Evolutionary conservation across 2,888 invertebrate genomes (phyloP).

Genomic region (Drosophila falleni): DNA sequence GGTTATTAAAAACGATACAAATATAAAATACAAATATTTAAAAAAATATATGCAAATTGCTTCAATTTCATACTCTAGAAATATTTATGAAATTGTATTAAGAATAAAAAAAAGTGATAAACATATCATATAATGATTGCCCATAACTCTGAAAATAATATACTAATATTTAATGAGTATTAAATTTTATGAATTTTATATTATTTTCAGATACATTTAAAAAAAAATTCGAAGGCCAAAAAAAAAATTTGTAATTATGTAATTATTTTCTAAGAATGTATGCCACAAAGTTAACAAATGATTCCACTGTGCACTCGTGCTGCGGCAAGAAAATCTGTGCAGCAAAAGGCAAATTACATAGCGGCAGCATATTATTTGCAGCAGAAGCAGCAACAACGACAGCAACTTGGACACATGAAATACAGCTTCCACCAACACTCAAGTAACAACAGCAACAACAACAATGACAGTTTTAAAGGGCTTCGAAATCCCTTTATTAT

Average conservation of each 20-base stretch:
- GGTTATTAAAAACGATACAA: no score
- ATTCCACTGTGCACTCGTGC: constrained; percentile 41
- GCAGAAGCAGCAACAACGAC: constrained; percentile 40
- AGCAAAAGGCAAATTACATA: constrained; percentile 66
- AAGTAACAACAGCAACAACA: constrained; percentile 13
- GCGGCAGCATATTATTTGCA: constrained; percentile 72
- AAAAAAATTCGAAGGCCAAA: not conserved
- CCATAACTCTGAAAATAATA: no score
- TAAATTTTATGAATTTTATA: no score
- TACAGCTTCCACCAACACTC: constrained; percentile 31
- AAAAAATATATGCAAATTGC: no score
- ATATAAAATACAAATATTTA: no score
- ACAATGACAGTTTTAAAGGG: constrained; percentile 35
- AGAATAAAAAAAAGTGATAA: not conserved
- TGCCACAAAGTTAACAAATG: not conserved
- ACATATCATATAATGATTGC: no score
- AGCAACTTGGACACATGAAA: constrained; percentile 53
- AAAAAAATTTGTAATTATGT: no score
- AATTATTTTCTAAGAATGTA: no score
- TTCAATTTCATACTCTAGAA: no score
- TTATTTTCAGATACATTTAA: not conserved
- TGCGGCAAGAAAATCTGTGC: constrained; percentile 55
- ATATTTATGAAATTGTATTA: not conserved
- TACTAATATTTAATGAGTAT: no score
- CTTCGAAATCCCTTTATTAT: constrained; percentile 51